These are phyloP conservation scores for Dendrocopos noguchii DNA, from an alignment of 2,113 vertebrate species.

Conservation along the genomic window DNA sequence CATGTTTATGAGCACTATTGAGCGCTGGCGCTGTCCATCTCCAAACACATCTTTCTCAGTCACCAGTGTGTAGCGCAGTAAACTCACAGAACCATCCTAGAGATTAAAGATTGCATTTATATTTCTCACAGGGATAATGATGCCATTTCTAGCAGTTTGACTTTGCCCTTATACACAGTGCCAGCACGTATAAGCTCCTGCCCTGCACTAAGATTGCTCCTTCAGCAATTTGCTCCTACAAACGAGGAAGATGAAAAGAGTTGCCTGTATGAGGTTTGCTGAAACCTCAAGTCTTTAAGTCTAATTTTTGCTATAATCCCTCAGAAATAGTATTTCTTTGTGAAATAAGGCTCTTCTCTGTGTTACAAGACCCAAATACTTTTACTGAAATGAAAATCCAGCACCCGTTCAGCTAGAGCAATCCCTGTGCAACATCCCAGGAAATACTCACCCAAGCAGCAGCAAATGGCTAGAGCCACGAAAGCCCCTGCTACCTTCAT, in stretches of 20 bases:
- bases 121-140: not conserved
- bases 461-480: constrained; percentile 37
- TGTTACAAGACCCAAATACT: not conserved
- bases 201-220: not conserved
- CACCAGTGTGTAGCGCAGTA: not conserved
- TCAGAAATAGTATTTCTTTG: not conserved
- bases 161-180: not conserved
- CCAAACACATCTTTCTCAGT: not conserved
- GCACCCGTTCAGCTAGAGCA: not conserved
- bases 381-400: not conserved
- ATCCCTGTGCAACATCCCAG: not conserved
- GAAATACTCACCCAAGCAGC: constrained; percentile 53
- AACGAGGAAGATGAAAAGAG: not conserved
- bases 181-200: not conserved
- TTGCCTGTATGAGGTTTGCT: not conserved
- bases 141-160: not conserved
- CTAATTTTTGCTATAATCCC: not conserved
- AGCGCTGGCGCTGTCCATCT: not conserved
- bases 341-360: not conserved
- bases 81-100: not conserved
- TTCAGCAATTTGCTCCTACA: not conserved
- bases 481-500: constrained; percentile 26
- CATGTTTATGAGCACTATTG: fast-evolving
- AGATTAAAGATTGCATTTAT: not conserved
- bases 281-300: not conserved